Conservation (phyloP, 2,888 invertebrate genomes). For the Ormyrus thymus region DNA sequence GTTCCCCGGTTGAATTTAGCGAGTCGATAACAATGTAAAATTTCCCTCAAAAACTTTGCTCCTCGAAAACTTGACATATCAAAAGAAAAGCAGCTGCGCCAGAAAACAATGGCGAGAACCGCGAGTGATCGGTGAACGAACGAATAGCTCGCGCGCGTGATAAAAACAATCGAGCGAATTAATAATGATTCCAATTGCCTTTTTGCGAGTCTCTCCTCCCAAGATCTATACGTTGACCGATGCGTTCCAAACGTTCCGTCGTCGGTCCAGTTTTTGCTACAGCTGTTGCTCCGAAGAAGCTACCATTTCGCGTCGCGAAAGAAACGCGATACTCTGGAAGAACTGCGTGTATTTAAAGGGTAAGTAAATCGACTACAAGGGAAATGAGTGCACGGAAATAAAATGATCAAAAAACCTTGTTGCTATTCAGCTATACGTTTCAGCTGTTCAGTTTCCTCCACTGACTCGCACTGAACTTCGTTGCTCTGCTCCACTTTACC, state of each 20-base stretch:
- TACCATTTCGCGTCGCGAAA: not conserved
- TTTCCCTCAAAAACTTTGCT: constrained; percentile 18
- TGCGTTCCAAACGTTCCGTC: constrained; percentile 6
- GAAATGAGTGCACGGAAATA: not conserved
- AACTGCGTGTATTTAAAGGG: too few relatives aligned
- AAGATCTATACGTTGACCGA: not conserved
- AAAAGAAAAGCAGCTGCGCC: constrained; percentile 8
- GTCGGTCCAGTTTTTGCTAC: not conserved
- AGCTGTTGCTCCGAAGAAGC: not conserved
- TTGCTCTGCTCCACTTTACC: constrained; percentile 28
- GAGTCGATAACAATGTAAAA: constrained; percentile 2
- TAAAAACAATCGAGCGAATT: not conserved
- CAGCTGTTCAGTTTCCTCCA: constrained; percentile 32
- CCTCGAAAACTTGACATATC: constrained; percentile 27
- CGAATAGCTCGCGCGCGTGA: not conserved
- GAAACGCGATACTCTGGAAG: not conserved
- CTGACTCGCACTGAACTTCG: constrained; percentile 9
- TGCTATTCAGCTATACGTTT: constrained; percentile 21
- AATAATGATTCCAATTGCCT: constrained; percentile 16
- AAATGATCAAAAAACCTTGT: constrained; percentile 30
- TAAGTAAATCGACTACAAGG: too few relatives aligned
- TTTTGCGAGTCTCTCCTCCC: not conserved
- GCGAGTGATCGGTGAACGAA: not conserved
- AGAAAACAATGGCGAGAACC: constrained; percentile 39
- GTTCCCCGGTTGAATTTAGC: not conserved